These are phyloP conservation scores for Mugil cephalus DNA, from an alignment of 2,113 vertebrate genomes.

Conservation along the genomic window DNA sequence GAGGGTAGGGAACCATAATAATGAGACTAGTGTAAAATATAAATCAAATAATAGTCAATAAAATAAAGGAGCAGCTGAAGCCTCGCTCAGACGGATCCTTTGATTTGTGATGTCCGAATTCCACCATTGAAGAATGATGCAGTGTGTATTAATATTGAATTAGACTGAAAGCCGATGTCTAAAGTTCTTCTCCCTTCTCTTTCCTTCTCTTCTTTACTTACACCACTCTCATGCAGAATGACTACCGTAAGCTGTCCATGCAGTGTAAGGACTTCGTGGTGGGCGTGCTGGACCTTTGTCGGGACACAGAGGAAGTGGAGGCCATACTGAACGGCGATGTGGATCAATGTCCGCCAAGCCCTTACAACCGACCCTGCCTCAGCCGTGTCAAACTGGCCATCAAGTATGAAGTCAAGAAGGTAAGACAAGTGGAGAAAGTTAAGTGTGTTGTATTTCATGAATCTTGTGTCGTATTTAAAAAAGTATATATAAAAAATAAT, in stretches of 20 bases:
- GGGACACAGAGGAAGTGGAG: constrained; percentile 97
- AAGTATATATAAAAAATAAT: too few relatives aligned
- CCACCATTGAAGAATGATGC: not conserved
- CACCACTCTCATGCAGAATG: constrained; percentile 85
- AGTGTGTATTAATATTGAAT: too few relatives aligned
- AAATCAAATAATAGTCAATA: not conserved
- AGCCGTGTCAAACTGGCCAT: constrained; percentile 96
- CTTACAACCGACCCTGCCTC: constrained; percentile 92
- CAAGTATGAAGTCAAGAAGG: constrained; percentile 99
- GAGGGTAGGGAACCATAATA: not conserved
- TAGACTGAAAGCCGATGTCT: not conserved
- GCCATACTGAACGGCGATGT: constrained; percentile 96
- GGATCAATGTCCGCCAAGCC: constrained; percentile 87
- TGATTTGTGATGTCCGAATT: not conserved
- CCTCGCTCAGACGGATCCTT: not conserved
- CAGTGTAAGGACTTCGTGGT: constrained; percentile 99
- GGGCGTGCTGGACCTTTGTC: constrained; percentile 96
- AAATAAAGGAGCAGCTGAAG: not conserved
- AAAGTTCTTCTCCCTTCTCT: not conserved
- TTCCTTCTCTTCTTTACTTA: not conserved
- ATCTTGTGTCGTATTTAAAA: too few relatives aligned
- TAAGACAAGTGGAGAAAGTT: constrained; percentile 56
- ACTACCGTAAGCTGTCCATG: constrained; percentile 98
- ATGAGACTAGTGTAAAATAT: not conserved
- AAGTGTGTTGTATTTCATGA: too few relatives aligned